These are phyloP conservation scores for Neosilurus mollespiculum DNA, from an alignment of 2,797 vertebrate genomes.

Conservation along the genomic window DNA sequence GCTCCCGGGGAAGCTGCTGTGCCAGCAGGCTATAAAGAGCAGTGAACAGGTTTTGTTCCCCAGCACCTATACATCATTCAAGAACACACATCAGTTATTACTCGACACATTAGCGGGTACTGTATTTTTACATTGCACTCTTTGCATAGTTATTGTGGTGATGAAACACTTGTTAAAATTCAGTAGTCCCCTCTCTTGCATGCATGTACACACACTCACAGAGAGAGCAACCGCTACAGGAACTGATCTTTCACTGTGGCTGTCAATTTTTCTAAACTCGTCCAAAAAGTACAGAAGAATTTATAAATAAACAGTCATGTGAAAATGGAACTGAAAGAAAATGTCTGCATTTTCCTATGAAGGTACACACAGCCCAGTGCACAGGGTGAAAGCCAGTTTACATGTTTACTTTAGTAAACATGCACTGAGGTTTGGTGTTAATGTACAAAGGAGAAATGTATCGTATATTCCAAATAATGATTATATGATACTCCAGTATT, in stretches of 20 bases:
- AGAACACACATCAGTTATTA: not conserved
- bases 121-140: not conserved
- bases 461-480: not conserved
- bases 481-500: not conserved
- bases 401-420: conserved; percentile 10
- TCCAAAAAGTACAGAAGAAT: not conserved
- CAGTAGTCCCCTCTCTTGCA: not conserved
- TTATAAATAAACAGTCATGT: not conserved
- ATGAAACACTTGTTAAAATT: not conserved
- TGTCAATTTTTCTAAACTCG: not conserved
- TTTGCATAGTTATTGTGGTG: not conserved
- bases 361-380: not conserved
- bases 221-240: not conserved
- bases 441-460: not conserved
- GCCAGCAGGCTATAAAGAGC: conserved; percentile 87
- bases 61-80: conserved; percentile 80
- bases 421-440: not conserved
- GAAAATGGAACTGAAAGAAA: conserved; percentile 7
- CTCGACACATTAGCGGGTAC: not conserved
- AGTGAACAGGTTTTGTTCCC: conserved; percentile 91
- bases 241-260: not conserved
- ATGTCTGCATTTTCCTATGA: conserved; percentile 6
- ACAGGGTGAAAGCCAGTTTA: not conserved
- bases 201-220: not conserved
- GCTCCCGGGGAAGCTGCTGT: conserved; percentile 92